These are phyloP conservation scores for Sula dactylatra DNA, from an alignment of 2,113 vertebrate species.

Conservation along the genomic window DNA sequence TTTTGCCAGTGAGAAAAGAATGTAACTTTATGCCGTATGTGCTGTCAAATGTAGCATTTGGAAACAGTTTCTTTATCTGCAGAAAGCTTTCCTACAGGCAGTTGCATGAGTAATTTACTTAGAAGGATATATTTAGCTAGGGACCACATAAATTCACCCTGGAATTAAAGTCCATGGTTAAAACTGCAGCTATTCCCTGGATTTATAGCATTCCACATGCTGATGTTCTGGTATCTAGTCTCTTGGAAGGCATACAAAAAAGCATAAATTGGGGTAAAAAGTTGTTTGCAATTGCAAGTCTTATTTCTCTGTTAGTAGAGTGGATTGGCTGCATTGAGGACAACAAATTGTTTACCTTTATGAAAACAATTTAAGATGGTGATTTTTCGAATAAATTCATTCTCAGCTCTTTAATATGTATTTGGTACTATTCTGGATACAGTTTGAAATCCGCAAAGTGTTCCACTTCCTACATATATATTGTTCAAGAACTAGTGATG, in stretches of 20 bases:
- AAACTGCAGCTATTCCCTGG: constrained; percentile 34
- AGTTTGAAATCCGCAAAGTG: neutral
- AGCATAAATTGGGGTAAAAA: constrained; percentile 3
- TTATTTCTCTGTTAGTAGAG: neutral
- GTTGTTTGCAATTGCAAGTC: constrained; percentile 35
- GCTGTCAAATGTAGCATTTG: constrained; percentile 43
- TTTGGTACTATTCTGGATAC: neutral
- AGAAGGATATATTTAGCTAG: constrained; percentile 69
- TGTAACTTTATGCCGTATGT: constrained; percentile 60
- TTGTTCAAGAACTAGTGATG: neutral
- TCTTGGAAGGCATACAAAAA: neutral
- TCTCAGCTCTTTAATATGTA: neutral
- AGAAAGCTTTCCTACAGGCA: constrained; percentile 54
- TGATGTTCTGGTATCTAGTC: neutral
- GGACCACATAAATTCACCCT: constrained; percentile 55
- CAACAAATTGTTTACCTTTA: neutral
- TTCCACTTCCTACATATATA: neutral
- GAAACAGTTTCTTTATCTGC: constrained; percentile 50
- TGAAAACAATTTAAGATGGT: neutral
- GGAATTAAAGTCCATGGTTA: constrained; percentile 69
- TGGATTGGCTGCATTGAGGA: neutral
- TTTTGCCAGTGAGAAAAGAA: constrained; percentile 24
- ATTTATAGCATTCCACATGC: constrained; percentile 25
- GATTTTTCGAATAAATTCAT: neutral
- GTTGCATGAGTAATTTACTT: constrained; percentile 69